Evolutionary conservation across 2,113 vertebrate species (phyloP), one percentile per base, ranked within the genome.

Genomic region (Corythornis cristatus): DNA sequence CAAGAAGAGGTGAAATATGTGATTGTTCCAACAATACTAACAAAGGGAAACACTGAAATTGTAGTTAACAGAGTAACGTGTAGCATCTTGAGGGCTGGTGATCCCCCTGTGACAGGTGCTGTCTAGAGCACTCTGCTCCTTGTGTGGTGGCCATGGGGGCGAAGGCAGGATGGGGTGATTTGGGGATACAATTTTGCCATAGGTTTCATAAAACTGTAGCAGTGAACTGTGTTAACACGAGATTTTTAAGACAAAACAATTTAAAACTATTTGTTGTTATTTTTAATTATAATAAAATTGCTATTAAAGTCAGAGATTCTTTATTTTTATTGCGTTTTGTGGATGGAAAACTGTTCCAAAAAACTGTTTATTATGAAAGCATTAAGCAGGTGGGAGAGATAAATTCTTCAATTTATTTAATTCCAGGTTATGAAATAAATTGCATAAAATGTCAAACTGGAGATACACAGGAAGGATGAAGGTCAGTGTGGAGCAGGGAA

Each of bases 211-310:
- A 68, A 92, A 90, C 71, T 88, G 78, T 94, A 90, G 65, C 76
- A 88, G 46, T 88, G 56, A 72, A 50, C 58, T 77, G 48, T 57
- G 48, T 89, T 93, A 86, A 86, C 37, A 35, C 46, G 62, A 93
- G 74, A 83, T 89, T 94, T 96, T 95, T 94, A 94, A 95, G 84
- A 92, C 42, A 84, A 82, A 95, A 72, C 11, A 28, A 90, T 91
- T 94, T 88, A 85, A 95, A 93, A 45, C 8, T 74, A 80, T 37
- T 83, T 91, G 67, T 75, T 93, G 51, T 93, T 93, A 94, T 82
- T 95, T 93, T 87, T 95, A 91, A 88, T 56, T 22, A 89, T 72
- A 96, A 97, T 97, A 97, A 97, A 96, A 96, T 67, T 89, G 75
- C 75, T 93, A 67, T 83, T 95, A 73, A 89, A 92, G 40, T 66